A percentile compares a stretch with the other conserved stretches of the same genome.
Evolutionary conservation across 1,140 invertebrate species (phyloP).

Genomic region (Hestina assimilis): DNA sequence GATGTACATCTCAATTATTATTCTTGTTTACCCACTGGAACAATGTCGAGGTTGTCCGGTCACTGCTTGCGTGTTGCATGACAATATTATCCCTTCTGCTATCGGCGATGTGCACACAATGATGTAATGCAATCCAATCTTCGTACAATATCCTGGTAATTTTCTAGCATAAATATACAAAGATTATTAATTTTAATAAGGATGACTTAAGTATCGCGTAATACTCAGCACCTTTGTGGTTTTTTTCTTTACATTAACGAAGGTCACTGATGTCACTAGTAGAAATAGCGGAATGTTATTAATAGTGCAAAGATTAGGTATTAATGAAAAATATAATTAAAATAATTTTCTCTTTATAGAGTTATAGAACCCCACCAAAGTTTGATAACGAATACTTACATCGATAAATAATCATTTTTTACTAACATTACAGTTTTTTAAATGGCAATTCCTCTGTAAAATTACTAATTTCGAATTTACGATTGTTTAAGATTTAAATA

Average conservation of each 20-base stretch:
- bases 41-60: conserved; percentile 58
- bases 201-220: conserved; percentile 32
- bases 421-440: no score
- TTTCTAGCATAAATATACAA: conserved; percentile 30
- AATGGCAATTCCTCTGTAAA: no score
- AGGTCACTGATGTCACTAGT: conserved; percentile 46
- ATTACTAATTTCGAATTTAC: no score
- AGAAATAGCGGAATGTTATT: conserved; percentile 4
- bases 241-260: conserved; percentile 40
- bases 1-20: conserved; percentile 57
- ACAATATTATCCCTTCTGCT: conserved; percentile 41
- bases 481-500: no score
- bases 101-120: conserved; percentile 27
- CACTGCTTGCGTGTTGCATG: conserved; percentile 52
- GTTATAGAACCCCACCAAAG: no score
- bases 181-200: conserved; percentile 31
- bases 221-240: conserved; percentile 28
- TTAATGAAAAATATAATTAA: background rate
- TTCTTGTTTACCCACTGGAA: conserved; percentile 58
- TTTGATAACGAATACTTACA: no score
- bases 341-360: no score
- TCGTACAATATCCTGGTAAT: conserved; percentile 37
- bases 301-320: background rate
- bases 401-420: no score
- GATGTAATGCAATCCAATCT: conserved; percentile 33